A percentile compares a stretch with the other conserved stretches of the same genome.
These are phyloP conservation scores for Ctenopoma kingsleyae DNA, from an alignment of 2,797 vertebrate genomes.

Conservation along the genomic window DNA sequence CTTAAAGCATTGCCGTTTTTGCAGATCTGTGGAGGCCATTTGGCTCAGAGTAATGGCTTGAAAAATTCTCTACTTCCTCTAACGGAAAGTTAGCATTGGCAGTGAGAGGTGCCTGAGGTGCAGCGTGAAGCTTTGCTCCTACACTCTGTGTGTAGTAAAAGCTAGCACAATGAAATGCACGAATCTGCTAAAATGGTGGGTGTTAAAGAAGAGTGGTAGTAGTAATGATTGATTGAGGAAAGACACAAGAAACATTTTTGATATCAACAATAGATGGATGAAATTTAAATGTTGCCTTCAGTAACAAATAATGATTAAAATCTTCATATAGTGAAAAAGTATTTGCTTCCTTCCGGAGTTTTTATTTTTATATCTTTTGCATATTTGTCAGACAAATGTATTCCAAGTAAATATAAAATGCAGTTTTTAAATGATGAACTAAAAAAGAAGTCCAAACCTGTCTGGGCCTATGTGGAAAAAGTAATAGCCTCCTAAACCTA, in stretches of 20 bases:
- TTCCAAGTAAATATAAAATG: too few species aligned
- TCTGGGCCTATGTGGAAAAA: too few species aligned
- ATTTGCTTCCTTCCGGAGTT: too few species aligned
- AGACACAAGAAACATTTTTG: constrained; percentile 5
- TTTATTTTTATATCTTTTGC: too few species aligned
- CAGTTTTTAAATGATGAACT: too few species aligned
- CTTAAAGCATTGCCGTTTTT: constrained; percentile 6
- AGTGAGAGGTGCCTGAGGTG: constrained; percentile 16
- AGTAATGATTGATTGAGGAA: constrained; percentile 13
- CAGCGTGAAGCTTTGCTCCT: constrained; percentile 15
- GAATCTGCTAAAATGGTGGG: constrained; percentile 6
- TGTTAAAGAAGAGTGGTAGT: constrained; percentile 11
- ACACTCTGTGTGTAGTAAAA: constrained; percentile 17
- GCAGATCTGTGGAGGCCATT: constrained; percentile 16
- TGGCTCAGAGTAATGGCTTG: constrained; percentile 14
- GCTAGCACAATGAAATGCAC: constrained; percentile 10
- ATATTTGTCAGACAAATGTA: too few species aligned
- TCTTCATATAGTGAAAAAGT: too few species aligned
- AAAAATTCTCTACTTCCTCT: constrained; percentile 19
- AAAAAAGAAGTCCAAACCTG: too few species aligned
- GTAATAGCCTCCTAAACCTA: too few species aligned
- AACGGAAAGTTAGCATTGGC: constrained; percentile 32
- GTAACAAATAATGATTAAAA: too few species aligned
- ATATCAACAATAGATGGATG: not conserved
- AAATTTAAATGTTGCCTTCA: not conserved